phyloP scores from a whole-genome alignment of 2,888 invertebrate genomes.

The Diaperis boleti region DNA sequence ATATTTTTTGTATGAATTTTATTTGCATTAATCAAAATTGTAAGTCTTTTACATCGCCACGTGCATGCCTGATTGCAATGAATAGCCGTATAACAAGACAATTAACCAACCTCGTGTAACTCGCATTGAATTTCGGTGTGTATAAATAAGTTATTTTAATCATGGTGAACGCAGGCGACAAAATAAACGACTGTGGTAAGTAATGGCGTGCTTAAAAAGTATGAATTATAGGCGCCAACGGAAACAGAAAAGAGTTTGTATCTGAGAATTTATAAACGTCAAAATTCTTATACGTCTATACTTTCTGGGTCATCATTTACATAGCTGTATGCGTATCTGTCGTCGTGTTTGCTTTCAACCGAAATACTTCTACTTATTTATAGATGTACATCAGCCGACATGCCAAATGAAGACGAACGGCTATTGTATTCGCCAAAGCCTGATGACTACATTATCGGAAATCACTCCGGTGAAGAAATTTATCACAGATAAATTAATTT shows the following conservation, averaged over 20 bases:
- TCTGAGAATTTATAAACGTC: constrained; percentile 34
- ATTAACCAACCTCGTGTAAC: constrained; percentile 10
- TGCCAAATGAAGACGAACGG: constrained; percentile 25
- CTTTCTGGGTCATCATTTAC: constrained; percentile 38
- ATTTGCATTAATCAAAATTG: too few species aligned
- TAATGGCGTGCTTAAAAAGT: constrained; percentile 33
- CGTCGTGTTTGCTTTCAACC: constrained; percentile 34
- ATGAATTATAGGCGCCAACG: constrained; percentile 35
- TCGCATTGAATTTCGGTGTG: neutral
- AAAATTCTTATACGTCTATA: constrained; percentile 29
- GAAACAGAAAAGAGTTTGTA: constrained; percentile 28
- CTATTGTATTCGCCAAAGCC: constrained; percentile 14
- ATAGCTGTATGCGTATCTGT: constrained; percentile 31
- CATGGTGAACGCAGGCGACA: constrained; percentile 3
- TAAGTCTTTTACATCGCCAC: too few species aligned
- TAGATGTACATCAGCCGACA: constrained; percentile 24
- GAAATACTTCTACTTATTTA: constrained; percentile 32
- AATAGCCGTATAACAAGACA: constrained; percentile 25
- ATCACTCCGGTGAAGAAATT: constrained; percentile 5
- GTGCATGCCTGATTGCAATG: neutral
- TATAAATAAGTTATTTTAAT: constrained; percentile 28
- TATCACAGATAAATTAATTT: constrained; percentile 27
- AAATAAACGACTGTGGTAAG: constrained; percentile 30
- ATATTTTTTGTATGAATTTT: too few species aligned
- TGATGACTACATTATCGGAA: constrained; percentile 14